Evolutionary conservation across 1,140 invertebrate species (phyloP).

Genomic region (Cherax destructor): DNA sequence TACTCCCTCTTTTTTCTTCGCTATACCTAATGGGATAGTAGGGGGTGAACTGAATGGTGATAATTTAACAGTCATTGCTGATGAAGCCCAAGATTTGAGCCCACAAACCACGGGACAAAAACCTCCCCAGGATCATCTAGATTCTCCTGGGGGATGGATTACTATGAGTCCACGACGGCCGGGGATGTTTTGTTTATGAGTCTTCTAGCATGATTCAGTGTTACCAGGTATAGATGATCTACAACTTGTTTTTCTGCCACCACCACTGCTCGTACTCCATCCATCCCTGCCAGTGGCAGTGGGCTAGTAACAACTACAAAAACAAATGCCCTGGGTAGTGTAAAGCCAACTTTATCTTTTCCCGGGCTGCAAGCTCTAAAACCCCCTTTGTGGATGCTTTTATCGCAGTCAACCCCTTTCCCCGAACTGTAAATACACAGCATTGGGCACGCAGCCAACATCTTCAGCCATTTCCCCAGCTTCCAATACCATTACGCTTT

Average conservation of each 20-base stretch:
- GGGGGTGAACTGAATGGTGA: background rate
- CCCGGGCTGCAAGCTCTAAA: slow-evolving; percentile 36
- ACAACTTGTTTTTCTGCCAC: slow-evolving; percentile 15
- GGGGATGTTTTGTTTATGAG: background rate
- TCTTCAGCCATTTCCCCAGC: slow-evolving; percentile 17
- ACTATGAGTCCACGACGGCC: slow-evolving; percentile 6
- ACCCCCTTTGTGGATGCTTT: slow-evolving; percentile 63
- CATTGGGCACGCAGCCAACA: slow-evolving; percentile 29
- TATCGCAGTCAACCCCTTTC: slow-evolving; percentile 56
- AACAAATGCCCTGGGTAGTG: slow-evolving; percentile 26
- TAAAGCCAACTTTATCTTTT: slow-evolving; percentile 53
- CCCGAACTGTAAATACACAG: slow-evolving; percentile 51
- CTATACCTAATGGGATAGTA: background rate
- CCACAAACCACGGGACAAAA: slow-evolving; percentile 32
- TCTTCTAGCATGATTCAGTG: background rate
- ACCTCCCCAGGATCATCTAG: slow-evolving; percentile 11
- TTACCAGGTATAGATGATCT: slow-evolving; percentile 29
- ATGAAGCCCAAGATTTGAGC: background rate
- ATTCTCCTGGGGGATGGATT: slow-evolving; percentile 3
- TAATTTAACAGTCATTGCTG: background rate
- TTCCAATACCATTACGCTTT: slow-evolving; percentile 23
- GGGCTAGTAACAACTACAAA: slow-evolving; percentile 41
- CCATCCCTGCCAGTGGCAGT: slow-evolving; percentile 12
- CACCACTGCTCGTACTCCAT: background rate
- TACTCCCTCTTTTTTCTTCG: background rate